Evolutionary conservation across 2,888 invertebrate species (phyloP).

Genomic region (Quadriops clusia): DNA sequence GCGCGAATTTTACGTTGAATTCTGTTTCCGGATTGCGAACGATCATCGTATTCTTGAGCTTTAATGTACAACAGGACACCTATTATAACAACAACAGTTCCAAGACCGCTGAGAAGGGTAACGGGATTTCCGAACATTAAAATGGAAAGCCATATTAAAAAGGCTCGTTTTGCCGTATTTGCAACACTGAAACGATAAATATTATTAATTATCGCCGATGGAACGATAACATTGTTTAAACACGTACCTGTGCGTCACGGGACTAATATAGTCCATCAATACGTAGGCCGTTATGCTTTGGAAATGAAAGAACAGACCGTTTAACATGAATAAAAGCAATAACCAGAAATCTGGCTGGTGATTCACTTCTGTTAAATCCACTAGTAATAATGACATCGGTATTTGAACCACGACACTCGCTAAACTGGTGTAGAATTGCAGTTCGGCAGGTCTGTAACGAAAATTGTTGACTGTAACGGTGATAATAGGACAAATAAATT

Average conservation of each 20-base stretch:
- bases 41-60: conserved; percentile 50
- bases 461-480: background rate
- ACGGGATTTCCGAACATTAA: conserved; percentile 63
- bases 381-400: conserved; percentile 54
- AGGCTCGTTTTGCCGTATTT: conserved; percentile 67
- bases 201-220: no score
- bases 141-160: conserved; percentile 66
- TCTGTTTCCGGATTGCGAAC: conserved; percentile 27
- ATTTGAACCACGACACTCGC: conserved; percentile 62
- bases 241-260: conserved; percentile 65
- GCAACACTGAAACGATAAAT: no score
- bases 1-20: conserved; percentile 34
- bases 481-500: conserved; percentile 8
- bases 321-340: conserved; percentile 48
- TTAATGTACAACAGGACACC: conserved; percentile 66
- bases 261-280: conserved; percentile 68
- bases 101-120: conserved; percentile 58
- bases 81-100: conserved; percentile 55
- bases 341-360: conserved; percentile 40
- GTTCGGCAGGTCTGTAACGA: conserved; percentile 54
- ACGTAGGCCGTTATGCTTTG: conserved; percentile 72
- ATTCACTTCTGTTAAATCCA: conserved; percentile 44
- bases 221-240: no score
- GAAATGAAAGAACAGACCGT: conserved; percentile 67
- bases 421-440: conserved; percentile 67